phyloP scores from a whole-genome alignment of 2,797 vertebrate species.

The Poeciliopsis presidionis region DNA sequence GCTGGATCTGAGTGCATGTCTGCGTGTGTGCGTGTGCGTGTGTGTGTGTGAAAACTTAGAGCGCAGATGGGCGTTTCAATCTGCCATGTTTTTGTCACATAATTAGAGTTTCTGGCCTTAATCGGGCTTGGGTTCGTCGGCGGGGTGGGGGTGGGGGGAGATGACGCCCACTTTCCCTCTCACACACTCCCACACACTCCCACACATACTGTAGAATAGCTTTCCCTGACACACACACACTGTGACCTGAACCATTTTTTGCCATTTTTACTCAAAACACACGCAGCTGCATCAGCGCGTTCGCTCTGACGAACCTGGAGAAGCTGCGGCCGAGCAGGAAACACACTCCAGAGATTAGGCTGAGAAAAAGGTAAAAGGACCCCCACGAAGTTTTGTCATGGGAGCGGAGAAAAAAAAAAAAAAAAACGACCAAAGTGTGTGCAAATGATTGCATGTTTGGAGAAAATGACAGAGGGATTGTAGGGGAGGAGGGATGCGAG shows the following conservation, averaged over 20 bases:
- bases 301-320: slow-evolving; percentile 21
- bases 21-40: background rate
- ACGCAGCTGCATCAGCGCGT: slow-evolving; percentile 9
- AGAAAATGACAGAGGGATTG: slow-evolving; percentile 22
- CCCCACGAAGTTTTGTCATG: background rate
- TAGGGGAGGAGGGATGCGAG: slow-evolving; percentile 21
- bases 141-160: slow-evolving; percentile 9
- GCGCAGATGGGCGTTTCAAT: slow-evolving; percentile 78
- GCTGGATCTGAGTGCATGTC: background rate
- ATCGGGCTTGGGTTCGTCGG: slow-evolving; percentile 52
- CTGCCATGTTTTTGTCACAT: slow-evolving; percentile 73
- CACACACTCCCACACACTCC: slow-evolving; percentile 5
- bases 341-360: background rate
- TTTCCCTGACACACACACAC: slow-evolving; percentile 25
- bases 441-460: slow-evolving; percentile 4
- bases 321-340: background rate
- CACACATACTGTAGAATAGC: slow-evolving; percentile 14
- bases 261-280: slow-evolving; percentile 12
- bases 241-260: slow-evolving; percentile 4
- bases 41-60: slow-evolving; percentile 18
- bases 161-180: slow-evolving; percentile 66
- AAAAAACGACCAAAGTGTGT: background rate
- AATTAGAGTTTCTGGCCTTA: slow-evolving; percentile 79
- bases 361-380: background rate
- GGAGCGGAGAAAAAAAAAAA: no score